phyloP scores from a whole-genome alignment of 2,888 invertebrate species.

The Timema cristinae region DNA sequence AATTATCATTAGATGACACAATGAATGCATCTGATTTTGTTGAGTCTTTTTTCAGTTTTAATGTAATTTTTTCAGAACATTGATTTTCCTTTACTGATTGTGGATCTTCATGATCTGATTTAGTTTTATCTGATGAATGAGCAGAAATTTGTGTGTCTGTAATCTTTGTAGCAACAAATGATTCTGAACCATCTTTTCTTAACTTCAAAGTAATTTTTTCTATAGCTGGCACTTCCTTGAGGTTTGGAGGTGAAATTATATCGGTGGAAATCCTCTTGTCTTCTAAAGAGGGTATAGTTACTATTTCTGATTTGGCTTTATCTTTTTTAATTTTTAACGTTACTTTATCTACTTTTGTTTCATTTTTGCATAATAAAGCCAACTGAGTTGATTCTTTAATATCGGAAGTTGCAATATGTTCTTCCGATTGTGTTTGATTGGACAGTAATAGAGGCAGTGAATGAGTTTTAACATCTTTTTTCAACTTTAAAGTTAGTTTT shows the following conservation, averaged over 20 bases:
- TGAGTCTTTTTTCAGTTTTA: conserved; percentile 19
- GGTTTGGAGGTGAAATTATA: neutral
- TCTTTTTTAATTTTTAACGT: conserved; percentile 27
- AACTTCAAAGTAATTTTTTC: conserved; percentile 28
- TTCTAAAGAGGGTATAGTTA: neutral
- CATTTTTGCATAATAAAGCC: neutral
- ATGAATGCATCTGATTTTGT: neutral
- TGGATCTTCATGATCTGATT: neutral
- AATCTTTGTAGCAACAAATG: conserved; percentile 17
- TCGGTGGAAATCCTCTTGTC: too few relatives aligned
- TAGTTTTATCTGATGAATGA: neutral
- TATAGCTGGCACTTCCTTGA: conserved; percentile 19
- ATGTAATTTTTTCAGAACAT: conserved; percentile 11
- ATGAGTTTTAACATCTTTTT: neutral
- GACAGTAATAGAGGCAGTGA: too few relatives aligned
- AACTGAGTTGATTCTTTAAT: too few relatives aligned
- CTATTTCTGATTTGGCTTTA: neutral
- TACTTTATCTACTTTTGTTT: conserved; percentile 26
- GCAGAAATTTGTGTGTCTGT: neutral
- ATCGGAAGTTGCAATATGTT: too few relatives aligned
- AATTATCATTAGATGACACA: conserved; percentile 3
- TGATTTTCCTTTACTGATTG: conserved; percentile 11
- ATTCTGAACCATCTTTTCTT: conserved; percentile 23
- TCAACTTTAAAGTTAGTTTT: conserved; percentile 21
- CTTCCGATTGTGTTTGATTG: too few relatives aligned